phyloP scores from a whole-genome alignment of 2,797 vertebrate species.

The Orientallactaga sibirica region DNA sequence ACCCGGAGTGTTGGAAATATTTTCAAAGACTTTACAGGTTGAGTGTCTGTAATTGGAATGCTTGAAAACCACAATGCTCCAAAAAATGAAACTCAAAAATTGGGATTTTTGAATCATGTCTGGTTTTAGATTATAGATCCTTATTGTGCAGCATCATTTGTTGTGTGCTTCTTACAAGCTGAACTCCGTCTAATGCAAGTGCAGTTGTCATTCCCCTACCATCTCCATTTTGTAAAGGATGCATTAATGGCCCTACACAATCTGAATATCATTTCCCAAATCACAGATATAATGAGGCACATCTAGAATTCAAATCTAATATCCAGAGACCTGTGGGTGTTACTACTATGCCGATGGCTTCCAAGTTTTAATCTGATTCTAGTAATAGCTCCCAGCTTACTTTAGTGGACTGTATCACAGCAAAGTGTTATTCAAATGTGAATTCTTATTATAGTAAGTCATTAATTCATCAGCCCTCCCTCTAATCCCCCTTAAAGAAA shows the following conservation, averaged over 20 bases:
- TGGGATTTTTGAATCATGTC: not conserved
- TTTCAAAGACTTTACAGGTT: not conserved
- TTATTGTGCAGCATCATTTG: not conserved
- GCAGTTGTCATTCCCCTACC: not conserved
- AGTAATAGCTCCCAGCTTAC: not conserved
- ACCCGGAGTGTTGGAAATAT: not conserved
- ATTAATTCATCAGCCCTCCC: constrained; percentile 39
- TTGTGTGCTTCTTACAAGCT: not conserved
- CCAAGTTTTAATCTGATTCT: not conserved
- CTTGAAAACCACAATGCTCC: not conserved
- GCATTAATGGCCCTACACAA: not conserved
- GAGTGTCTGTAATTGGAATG: not conserved
- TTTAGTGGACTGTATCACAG: not conserved
- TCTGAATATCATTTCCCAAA: not conserved
- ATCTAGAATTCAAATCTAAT: not conserved
- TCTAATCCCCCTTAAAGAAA: not conserved
- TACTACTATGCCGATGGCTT: not conserved
- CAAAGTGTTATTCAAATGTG: constrained; percentile 24
- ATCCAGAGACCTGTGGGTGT: not conserved
- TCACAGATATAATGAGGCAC: not conserved
- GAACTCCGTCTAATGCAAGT: not conserved
- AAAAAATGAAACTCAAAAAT: not conserved
- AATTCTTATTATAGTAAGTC: constrained; percentile 45
- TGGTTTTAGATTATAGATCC: not conserved
- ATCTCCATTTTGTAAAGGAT: not conserved